Conservation (phyloP, 1,140 invertebrate genomes). For the Aplysia californica region DNA sequence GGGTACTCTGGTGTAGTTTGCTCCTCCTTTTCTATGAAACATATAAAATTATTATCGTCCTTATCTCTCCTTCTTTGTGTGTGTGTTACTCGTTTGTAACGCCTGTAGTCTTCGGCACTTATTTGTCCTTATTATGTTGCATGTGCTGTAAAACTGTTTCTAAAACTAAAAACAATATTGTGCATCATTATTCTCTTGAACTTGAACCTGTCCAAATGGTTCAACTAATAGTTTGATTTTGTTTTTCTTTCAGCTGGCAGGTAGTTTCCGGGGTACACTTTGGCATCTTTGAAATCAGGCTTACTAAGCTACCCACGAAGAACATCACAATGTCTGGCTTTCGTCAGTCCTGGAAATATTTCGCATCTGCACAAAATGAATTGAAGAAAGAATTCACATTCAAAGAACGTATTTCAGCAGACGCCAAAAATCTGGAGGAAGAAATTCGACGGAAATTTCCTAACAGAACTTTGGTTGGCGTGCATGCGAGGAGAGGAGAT, state of each 20-base stretch:
- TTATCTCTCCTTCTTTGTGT: too few species aligned
- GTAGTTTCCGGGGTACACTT: slow-evolving; percentile 20
- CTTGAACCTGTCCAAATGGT: too few species aligned
- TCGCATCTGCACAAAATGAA: slow-evolving; percentile 22
- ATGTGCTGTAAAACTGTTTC: too few species aligned
- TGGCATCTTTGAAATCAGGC: slow-evolving; percentile 21
- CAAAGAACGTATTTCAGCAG: slow-evolving; percentile 10
- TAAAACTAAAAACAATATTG: too few species aligned
- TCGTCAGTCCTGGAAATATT: slow-evolving; percentile 51
- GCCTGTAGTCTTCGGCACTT: too few species aligned
- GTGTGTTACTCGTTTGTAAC: too few species aligned
- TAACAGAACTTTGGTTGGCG: slow-evolving; percentile 32
- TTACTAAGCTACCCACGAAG: slow-evolving; percentile 17
- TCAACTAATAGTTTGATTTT: too few species aligned
- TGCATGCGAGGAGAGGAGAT: slow-evolving; percentile 49
- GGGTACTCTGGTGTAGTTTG: too few species aligned
- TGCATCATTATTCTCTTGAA: too few species aligned
- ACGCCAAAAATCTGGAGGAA: slow-evolving; percentile 23
- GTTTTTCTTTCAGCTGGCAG: slow-evolving; percentile 1
- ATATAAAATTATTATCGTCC: too few species aligned
- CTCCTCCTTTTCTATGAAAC: too few species aligned
- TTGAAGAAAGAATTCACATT: slow-evolving; percentile 41
- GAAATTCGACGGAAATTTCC: not conserved
- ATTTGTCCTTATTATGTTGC: too few species aligned
- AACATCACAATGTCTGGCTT: slow-evolving; percentile 36